Evolutionary conservation across 1,140 invertebrate genomes (phyloP), one percentile per base, ranked within the genome.

Genomic region (Adelges cooleyi): DNA sequence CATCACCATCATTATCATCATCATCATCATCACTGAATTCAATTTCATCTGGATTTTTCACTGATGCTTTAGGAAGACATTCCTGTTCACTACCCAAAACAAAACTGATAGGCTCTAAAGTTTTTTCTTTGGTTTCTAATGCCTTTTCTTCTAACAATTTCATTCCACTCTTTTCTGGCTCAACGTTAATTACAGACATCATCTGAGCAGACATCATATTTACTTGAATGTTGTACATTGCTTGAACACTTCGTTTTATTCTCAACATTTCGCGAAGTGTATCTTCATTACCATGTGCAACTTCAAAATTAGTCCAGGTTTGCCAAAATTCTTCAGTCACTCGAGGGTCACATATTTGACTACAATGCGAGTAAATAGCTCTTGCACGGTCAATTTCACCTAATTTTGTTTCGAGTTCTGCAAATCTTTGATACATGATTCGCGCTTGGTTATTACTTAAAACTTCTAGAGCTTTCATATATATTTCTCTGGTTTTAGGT

Each of bases 261-360:
- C 96, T 81, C 68, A 99, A 77, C 95, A 99, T 98, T 80, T 99
- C 97, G 52, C 95, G 80, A 83, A 99, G 94, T 0, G 96, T 99
- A 71, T 99, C 97, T 77, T 99, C 95, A 79, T 99, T 99, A n/a
- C 97, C 97, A 79, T 99, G 95, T 50, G 90, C 84, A 38, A 97
- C 90, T 81, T 99, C 97, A 80, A 99, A 99, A 71, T 98, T 93
- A 78, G 97, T 98, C 97, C 97, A 99, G 8, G 90, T 90, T 74
- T 94, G 87, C 97, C 97, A 99, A 74, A 99, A 99, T 36, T 89
- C 85, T 5, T 83, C 81, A 9, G 95, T 92, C 75, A 87, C 85
- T 71, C 95, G 83, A 6, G 97, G 97, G 82, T 99, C 97, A 78
- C 95, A 98, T 71, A 99, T 96, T 81, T 99, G 95, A 71, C 93